Conservation (phyloP, 2,113 vertebrate species). For the Cheirogaleus medius region DNA sequence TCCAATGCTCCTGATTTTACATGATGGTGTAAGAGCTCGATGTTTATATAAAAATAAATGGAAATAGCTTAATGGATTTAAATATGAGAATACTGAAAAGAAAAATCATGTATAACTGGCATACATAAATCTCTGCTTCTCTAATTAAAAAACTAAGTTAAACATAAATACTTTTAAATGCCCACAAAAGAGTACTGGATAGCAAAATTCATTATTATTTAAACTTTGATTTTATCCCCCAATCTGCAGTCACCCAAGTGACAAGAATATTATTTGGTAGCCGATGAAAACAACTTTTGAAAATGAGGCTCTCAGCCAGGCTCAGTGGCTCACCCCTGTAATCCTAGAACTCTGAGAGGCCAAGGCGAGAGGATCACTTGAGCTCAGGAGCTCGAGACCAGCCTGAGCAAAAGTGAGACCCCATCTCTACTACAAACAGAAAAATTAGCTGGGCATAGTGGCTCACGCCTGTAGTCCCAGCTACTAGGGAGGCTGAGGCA, state of each 20-base stretch:
- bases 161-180: not conserved
- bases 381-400: too few relatives aligned
- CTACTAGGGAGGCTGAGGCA: too few relatives aligned
- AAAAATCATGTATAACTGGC: not conserved
- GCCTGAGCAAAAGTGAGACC: too few relatives aligned
- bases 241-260: not conserved
- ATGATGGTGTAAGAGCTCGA: not conserved
- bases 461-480: too few relatives aligned
- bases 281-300: not conserved
- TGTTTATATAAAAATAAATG: not conserved
- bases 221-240: not conserved
- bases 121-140: not conserved
- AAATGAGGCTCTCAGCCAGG: not conserved
- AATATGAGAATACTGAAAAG: not conserved
- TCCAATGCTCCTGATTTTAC: not conserved
- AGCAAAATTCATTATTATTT: not conserved
- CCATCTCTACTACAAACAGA: too few relatives aligned
- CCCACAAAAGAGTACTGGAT: not conserved
- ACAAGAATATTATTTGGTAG: not conserved
- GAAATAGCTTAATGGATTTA: not conserved
- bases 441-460: too few relatives aligned
- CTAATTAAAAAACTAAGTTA: not conserved
- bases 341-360: too few relatives aligned
- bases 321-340: too few relatives aligned
- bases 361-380: too few relatives aligned